Percentiles rank a stretch among this genome's conserved stretches.
These are phyloP conservation scores for Rhea americana DNA, from an alignment of 2,113 vertebrate genomes.

Conservation along the genomic window DNA sequence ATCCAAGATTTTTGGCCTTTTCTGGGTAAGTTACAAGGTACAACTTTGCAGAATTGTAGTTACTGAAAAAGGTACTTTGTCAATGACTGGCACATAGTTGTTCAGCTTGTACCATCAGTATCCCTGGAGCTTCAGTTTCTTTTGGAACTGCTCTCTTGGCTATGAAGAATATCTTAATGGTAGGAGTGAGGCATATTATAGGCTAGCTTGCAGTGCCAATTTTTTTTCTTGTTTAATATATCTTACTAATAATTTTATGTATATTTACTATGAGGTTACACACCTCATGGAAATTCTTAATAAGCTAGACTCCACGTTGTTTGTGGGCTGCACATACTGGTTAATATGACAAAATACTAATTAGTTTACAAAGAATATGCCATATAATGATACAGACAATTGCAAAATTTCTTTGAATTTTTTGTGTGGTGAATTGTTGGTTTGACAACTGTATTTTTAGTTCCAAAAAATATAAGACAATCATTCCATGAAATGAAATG, in stretches of 20 bases:
- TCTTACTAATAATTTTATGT: neutral
- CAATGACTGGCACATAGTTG: neutral
- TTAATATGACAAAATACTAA: neutral
- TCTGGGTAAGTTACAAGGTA: neutral
- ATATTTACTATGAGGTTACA: neutral
- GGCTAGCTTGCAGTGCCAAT: neutral
- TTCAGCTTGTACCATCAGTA: accelerated
- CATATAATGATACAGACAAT: neutral
- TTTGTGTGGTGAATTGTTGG: neutral
- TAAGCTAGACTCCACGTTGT: neutral
- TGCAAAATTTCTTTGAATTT: neutral
- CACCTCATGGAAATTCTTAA: neutral
- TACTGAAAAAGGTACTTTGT: neutral
- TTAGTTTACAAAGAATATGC: neutral
- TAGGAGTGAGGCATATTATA: neutral
- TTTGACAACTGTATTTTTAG: neutral
- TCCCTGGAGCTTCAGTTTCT: neutral
- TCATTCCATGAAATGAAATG: neutral
- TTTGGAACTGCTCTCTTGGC: neutral
- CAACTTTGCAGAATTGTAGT: neutral
- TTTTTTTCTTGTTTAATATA: neutral
- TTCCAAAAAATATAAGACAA: neutral
- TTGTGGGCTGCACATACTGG: neutral
- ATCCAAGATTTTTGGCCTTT: neutral
- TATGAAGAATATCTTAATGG: neutral